Conservation (phyloP, 2,797 vertebrate genomes). For the Gadopsis marmoratus region DNA sequence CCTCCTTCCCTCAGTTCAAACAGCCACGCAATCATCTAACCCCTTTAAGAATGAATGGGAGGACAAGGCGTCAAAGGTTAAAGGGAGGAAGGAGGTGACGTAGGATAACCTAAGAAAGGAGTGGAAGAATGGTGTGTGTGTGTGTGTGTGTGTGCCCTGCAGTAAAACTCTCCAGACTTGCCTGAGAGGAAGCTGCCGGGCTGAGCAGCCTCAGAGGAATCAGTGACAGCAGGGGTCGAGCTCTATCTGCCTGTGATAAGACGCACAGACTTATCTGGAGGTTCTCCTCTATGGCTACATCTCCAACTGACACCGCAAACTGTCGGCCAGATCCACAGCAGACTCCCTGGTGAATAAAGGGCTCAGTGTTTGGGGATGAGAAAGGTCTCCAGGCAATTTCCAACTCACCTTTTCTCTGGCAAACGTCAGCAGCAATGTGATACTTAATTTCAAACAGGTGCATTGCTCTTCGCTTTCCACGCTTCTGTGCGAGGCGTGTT, state of each 20-base stretch:
- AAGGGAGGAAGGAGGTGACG: conserved; percentile 60
- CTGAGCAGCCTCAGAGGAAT: conserved; percentile 32
- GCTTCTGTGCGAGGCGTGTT: background rate
- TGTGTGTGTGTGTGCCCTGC: conserved; percentile 2
- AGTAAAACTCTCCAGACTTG: conserved; percentile 64
- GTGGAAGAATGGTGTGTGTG: conserved; percentile 39
- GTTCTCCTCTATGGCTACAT: conserved; percentile 38
- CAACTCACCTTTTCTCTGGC: conserved; percentile 1
- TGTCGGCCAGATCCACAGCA: conserved; percentile 32
- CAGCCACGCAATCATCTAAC: background rate
- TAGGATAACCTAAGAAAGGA: conserved; percentile 50
- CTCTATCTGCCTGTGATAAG: conserved; percentile 63
- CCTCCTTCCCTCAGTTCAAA: conserved; percentile 19
- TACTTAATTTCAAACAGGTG: background rate
- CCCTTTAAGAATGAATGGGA: conserved; percentile 9
- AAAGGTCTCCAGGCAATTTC: conserved; percentile 9
- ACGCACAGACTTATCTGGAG: conserved; percentile 50
- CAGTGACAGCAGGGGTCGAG: conserved; percentile 58
- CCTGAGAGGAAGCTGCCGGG: conserved; percentile 53
- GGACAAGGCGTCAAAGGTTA: conserved; percentile 53
- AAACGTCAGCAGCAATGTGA: conserved; percentile 11
- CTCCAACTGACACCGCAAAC: conserved; percentile 46
- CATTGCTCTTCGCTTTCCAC: background rate
- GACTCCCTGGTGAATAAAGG: conserved; percentile 9
- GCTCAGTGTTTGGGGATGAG: background rate